Evolutionary conservation across 1,140 invertebrate genomes (phyloP), one percentile per base, ranked within the genome.

Genomic region (Melipona quadrifasciata): DNA sequence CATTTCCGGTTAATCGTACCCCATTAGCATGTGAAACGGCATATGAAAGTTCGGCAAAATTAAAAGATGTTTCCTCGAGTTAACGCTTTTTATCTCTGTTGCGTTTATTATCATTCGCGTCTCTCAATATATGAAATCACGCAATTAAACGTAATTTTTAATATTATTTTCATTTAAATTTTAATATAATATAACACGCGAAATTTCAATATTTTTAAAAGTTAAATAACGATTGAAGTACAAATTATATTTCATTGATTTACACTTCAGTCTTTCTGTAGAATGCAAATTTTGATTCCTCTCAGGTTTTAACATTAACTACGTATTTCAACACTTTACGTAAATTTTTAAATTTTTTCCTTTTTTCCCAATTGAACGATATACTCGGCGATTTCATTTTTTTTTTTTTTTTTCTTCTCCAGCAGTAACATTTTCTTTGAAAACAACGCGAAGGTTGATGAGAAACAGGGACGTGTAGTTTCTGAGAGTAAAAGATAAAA

Each of bases 1-100:
- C 85, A 86, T 90, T 91, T 91, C 87, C 88, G 85, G 65, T 83
- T 84, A 87, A 91, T 91, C 86, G 71, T 67, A n/a, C 21, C 24
- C 19, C 65, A 86, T 88, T 90, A 84, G 84, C 64, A 47, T n/a
- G n/a, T n/a, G n/a, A n/a, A 74, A 80, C 57, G n/a, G 86, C 86
- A 90, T 88, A 90, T 90, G 84, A 88, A 82, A 73, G 72, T 61
- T 90, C 53, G 68, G 68, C 83, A 55, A 39, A 86, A 90, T 88
- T 90, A 84, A 90, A 90, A 88, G 72, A 78, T 85, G 79, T 89
- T 89, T 89, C 78, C 85, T 64, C 27, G 17, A 57, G 58, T 83
- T 58, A 74, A 39, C 58, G 17, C 6, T 83, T 86, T 86, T 84
- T 72, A 61, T 73, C 27, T 55, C 12, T 16, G 17, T 39, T 39